Evolutionary conservation across 1,140 invertebrate species (phyloP).

Genomic region (Zaprionus vittiger): DNA sequence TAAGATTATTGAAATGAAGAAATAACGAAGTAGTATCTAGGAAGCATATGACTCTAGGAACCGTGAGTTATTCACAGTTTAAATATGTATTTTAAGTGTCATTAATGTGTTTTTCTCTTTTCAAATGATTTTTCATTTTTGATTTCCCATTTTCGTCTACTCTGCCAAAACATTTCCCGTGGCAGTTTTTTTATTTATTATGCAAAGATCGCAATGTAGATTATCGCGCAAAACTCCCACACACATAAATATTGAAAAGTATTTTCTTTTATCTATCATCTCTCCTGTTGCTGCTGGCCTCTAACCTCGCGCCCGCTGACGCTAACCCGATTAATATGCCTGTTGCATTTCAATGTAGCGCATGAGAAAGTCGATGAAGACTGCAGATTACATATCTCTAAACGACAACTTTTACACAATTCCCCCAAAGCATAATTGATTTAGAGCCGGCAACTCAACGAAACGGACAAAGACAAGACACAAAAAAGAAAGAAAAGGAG

Average conservation of each 20-base stretch:
- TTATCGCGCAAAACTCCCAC: constrained; percentile 3
- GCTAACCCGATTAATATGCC: constrained; percentile 23
- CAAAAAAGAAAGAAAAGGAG: background rate
- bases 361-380: constrained; percentile 46
- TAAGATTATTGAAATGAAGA: background rate
- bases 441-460: constrained; percentile 45
- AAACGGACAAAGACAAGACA: constrained; percentile 33
- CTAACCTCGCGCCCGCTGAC: background rate
- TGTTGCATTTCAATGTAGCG: constrained; percentile 32
- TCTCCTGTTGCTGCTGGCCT: background rate
- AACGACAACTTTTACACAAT: constrained; percentile 44
- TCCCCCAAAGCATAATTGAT: constrained; percentile 58
- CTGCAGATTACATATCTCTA: constrained; percentile 33
- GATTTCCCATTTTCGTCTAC: background rate
- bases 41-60: background rate
- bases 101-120: background rate
- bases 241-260: constrained; percentile 8
- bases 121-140: background rate
- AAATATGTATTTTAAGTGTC: background rate
- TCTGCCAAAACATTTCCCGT: background rate
- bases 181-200: constrained; percentile 12
- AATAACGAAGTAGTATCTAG: background rate
- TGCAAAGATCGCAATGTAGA: constrained; percentile 4
- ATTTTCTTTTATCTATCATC: constrained; percentile 1
- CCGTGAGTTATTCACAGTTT: background rate